Conservation (phyloP, 2,888 invertebrate species). For the Lasioglossum pauxillum region DNA sequence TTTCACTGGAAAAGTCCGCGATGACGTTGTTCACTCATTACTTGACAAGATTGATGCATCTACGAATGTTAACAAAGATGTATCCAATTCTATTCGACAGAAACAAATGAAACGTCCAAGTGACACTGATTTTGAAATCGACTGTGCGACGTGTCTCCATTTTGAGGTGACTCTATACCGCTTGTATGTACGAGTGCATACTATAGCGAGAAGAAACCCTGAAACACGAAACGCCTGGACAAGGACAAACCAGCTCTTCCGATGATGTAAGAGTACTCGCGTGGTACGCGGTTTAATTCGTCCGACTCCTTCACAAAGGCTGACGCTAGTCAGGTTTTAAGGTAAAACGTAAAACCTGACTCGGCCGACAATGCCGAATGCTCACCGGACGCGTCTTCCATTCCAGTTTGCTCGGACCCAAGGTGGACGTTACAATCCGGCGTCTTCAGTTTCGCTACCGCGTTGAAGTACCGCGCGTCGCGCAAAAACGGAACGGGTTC, state of each 20-base stretch:
- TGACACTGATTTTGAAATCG: too few species aligned
- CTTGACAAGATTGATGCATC: too few species aligned
- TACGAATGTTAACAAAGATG: too few species aligned
- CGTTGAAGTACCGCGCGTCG: conserved; percentile 15
- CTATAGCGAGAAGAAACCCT: conserved; percentile 51
- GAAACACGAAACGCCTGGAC: conserved; percentile 70
- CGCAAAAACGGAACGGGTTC: conserved; percentile 22
- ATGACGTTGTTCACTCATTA: too few species aligned
- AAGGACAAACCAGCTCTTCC: conserved; percentile 68
- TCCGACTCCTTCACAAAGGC: conserved; percentile 54
- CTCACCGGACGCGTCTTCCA: conserved; percentile 23
- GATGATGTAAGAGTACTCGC: conserved; percentile 54
- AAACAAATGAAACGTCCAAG: too few species aligned
- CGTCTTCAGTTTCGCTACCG: conserved; percentile 31
- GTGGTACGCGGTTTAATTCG: conserved; percentile 51
- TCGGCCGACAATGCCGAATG: conserved; percentile 66
- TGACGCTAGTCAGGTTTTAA: conserved; percentile 60
- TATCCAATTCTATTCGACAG: too few species aligned
- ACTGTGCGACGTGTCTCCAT: not conserved
- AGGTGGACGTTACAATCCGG: not conserved
- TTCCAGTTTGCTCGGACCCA: conserved; percentile 3
- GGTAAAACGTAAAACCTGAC: conserved; percentile 66
- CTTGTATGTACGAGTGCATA: not conserved
- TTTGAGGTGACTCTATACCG: not conserved
- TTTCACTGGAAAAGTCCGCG: too few species aligned